Conservation (phyloP, 2,113 vertebrate species). For the Salvelinus namaycush region DNA sequence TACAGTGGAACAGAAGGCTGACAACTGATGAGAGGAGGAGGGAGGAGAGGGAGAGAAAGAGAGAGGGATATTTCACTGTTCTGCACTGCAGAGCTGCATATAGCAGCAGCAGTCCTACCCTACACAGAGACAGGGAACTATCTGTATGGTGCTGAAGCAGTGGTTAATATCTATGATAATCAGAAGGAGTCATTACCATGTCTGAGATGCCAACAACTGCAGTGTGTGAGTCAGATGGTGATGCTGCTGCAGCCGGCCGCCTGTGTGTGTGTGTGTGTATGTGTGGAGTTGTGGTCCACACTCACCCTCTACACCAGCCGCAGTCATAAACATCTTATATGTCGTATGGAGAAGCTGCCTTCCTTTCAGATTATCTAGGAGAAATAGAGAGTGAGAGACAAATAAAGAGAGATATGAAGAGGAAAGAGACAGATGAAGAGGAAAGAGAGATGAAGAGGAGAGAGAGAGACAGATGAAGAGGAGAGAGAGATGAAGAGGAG, state of each 20-base stretch:
- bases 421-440: slow-evolving; percentile 3
- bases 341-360: slow-evolving; percentile 90
- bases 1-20: slow-evolving; percentile 89
- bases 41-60: slow-evolving; percentile 6
- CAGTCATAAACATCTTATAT: slow-evolving; percentile 94
- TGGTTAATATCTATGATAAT: slow-evolving; percentile 57
- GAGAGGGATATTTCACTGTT: slow-evolving; percentile 3
- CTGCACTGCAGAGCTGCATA: not conserved
- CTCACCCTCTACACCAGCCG: slow-evolving; percentile 89
- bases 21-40: slow-evolving; percentile 72
- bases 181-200: slow-evolving; percentile 53
- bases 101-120: not conserved
- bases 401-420: slow-evolving; percentile 2
- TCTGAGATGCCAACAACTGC: slow-evolving; percentile 47
- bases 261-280: not conserved
- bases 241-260: too few relatives aligned
- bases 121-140: too few relatives aligned
- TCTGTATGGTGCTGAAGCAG: slow-evolving; percentile 49
- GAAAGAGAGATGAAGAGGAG: not conserved
- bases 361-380: slow-evolving; percentile 83
- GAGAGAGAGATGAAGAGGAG: too few relatives aligned
- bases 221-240: too few relatives aligned
- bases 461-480: not conserved
- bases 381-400: slow-evolving; percentile 14
- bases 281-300: not conserved